Conservation (phyloP, 92 coral and sea anemone species). For the Desmophyllum pertusum region DNA sequence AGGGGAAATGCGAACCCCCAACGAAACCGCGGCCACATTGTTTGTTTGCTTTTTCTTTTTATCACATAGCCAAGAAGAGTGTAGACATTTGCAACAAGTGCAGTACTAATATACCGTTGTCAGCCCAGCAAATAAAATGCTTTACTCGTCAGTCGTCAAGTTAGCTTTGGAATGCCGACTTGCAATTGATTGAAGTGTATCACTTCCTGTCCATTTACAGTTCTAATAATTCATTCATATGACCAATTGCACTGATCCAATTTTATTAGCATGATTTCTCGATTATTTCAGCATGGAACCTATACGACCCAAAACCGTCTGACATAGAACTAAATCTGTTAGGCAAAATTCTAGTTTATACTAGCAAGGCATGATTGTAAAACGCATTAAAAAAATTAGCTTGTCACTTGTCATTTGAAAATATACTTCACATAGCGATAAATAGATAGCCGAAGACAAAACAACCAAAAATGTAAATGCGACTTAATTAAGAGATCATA, state of each 20-base stretch:
- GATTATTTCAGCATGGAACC: background rate
- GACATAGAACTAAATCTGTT: background rate
- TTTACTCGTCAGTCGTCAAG: background rate
- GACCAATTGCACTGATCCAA: background rate
- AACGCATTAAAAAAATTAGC: background rate
- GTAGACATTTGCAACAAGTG: background rate
- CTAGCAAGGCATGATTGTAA: background rate
- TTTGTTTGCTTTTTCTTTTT: background rate
- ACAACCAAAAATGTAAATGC: constrained; percentile 32
- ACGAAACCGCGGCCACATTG: background rate
- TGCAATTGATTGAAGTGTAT: background rate
- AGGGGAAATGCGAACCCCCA: too few species aligned
- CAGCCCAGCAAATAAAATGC: background rate
- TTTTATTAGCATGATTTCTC: background rate
- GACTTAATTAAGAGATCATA: constrained; percentile 18
- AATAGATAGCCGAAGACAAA: constrained; percentile 25
- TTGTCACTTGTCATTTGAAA: constrained; percentile 16
- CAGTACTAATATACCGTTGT: too few species aligned
- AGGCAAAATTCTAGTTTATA: background rate
- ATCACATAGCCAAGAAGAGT: background rate
- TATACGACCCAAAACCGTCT: background rate
- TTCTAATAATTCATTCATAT: background rate
- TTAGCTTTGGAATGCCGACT: background rate
- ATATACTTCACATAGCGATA: constrained; percentile 14
- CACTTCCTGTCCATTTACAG: background rate